These are phyloP conservation scores for Uria aalge DNA, from an alignment of 2,113 vertebrate genomes.

Conservation along the genomic window DNA sequence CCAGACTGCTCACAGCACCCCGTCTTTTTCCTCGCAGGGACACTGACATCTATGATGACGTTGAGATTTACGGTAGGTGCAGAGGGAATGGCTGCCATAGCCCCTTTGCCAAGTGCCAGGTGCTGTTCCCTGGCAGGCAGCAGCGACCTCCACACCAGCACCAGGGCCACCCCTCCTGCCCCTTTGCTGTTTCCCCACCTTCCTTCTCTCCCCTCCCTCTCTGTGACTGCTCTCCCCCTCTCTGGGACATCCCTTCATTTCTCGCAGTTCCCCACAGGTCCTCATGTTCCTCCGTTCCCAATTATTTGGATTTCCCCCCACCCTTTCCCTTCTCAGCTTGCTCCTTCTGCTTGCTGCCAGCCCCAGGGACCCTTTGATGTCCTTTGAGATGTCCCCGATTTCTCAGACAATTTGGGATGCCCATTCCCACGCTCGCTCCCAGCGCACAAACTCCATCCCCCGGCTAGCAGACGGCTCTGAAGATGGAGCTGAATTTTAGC, in stretches of 20 bases:
- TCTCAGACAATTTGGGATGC: neutral
- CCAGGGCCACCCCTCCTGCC: neutral
- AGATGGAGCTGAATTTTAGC: neutral
- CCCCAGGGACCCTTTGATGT: neutral
- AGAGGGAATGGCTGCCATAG: neutral
- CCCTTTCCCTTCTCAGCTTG: neutral
- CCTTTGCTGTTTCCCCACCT: neutral
- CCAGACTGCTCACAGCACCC: neutral
- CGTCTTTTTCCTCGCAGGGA: conserved; percentile 66
- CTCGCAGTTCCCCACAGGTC: neutral
- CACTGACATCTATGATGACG: conserved; percentile 82
- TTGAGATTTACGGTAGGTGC: conserved; percentile 72
- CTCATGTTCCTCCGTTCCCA: neutral
- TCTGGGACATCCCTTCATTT: neutral
- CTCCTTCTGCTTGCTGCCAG: neutral
- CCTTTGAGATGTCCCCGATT: neutral
- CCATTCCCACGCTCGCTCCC: neutral
- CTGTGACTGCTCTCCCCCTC: neutral
- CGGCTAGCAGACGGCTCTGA: neutral
- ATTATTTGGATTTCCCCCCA: neutral
- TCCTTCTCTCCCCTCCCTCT: neutral
- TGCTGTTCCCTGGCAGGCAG: neutral
- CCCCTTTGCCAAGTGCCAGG: accelerated
- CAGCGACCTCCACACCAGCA: neutral
- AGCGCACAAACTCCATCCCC: neutral